phyloP scores from a whole-genome alignment of 2,797 vertebrate species.

The Pampus argenteus region DNA sequence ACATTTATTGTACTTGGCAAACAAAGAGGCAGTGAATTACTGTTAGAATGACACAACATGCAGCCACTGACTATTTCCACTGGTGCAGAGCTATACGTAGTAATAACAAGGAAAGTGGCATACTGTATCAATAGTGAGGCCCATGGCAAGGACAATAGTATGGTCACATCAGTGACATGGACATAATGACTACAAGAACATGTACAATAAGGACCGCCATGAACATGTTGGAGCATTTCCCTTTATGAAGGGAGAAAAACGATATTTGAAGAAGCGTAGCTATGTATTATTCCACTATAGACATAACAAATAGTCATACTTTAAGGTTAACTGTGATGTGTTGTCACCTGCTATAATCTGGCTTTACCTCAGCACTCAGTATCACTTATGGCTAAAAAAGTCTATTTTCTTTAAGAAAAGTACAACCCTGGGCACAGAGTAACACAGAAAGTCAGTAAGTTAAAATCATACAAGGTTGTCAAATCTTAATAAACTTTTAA shows the following conservation, averaged over 20 bases:
- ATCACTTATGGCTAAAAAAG: slow-evolving; percentile 4
- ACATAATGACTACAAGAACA: background rate
- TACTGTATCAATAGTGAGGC: background rate
- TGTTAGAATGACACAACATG: slow-evolving; percentile 24
- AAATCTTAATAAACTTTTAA: no score
- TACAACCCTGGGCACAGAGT: no score
- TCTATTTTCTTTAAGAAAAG: background rate
- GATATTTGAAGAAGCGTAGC: no score
- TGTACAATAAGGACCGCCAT: background rate
- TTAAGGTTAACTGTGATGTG: no score
- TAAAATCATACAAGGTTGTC: no score
- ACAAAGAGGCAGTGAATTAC: slow-evolving; percentile 57
- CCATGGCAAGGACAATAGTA: background rate
- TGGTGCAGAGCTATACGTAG: slow-evolving; percentile 27
- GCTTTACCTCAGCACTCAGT: background rate
- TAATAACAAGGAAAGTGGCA: slow-evolving; percentile 16
- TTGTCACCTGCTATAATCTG: background rate
- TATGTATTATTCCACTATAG: no score
- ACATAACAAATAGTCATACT: no score
- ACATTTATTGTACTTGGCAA: slow-evolving; percentile 31
- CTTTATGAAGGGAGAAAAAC: no score
- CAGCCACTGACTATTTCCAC: slow-evolving; percentile 38
- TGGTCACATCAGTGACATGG: slow-evolving; percentile 1
- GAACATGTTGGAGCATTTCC: background rate
- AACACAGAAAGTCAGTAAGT: no score